Conservation (phyloP, 1,140 invertebrate species). For the Diplogasteroides magnus region DNA sequence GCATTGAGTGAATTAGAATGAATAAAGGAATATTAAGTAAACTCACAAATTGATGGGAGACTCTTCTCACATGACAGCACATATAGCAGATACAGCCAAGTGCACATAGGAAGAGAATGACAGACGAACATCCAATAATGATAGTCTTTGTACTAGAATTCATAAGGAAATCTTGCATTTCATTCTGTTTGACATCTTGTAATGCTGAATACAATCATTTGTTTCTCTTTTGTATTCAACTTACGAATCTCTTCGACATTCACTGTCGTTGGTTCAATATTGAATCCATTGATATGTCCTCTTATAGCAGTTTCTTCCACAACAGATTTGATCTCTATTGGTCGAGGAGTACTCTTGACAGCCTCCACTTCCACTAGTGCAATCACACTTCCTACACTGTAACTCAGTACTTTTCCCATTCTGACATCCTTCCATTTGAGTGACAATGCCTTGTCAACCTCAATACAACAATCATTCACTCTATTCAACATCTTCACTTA, state of each 20-base stretch:
- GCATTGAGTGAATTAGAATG: conserved; percentile 4
- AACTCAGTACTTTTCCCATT: conserved; percentile 20
- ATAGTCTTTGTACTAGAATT: too few relatives aligned
- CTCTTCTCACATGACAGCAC: conserved; percentile 1
- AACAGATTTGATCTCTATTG: conserved; percentile 26
- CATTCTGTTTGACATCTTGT: not conserved
- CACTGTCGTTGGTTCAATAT: conserved; percentile 33
- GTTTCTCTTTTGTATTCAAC: conserved; percentile 3
- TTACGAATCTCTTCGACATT: conserved; percentile 19
- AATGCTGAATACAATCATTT: conserved; percentile 16
- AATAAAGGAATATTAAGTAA: not conserved
- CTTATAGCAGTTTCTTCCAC: conserved; percentile 33
- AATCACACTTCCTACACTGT: conserved; percentile 32
- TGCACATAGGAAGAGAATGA: not conserved
- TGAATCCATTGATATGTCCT: conserved; percentile 22
- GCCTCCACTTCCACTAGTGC: conserved; percentile 30
- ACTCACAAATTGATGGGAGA: conserved; percentile 2
- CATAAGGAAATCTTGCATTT: too few relatives aligned
- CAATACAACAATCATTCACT: conserved; percentile 2
- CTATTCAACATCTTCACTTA: conserved; percentile 1
- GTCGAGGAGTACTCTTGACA: conserved; percentile 13
- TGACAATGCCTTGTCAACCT: conserved; percentile 18
- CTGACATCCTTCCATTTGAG: conserved; percentile 29
- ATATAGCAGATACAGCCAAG: conserved; percentile 3
- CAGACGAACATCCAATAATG: not conserved